Evolutionary conservation across 2,113 vertebrate species (phyloP).

Genomic region (Glareola pratincola): DNA sequence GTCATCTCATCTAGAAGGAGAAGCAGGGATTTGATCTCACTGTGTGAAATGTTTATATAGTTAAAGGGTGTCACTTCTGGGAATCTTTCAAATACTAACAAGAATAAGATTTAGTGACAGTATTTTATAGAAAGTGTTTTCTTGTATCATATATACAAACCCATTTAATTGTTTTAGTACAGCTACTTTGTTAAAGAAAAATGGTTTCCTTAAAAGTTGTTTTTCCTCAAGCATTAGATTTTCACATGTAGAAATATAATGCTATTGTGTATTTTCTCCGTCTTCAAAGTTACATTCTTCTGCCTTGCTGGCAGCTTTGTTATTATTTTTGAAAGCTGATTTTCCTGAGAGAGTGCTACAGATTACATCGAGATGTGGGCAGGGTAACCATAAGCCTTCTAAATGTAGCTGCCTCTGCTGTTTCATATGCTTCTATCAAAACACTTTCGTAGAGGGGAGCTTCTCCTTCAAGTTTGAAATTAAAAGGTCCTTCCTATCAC

Average conservation of each 20-base stretch:
- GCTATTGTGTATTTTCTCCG: not conserved
- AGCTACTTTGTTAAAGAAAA: not conserved
- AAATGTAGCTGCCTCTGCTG: not conserved
- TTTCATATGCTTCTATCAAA: not conserved
- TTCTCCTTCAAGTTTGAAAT: not conserved
- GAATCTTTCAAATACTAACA: not conserved
- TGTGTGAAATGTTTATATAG: not conserved
- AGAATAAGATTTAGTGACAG: not conserved
- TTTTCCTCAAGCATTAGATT: not conserved
- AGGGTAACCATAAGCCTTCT: not conserved
- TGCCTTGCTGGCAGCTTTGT: not conserved
- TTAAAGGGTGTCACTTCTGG: not conserved
- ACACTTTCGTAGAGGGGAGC: not conserved
- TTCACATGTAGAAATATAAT: not conserved
- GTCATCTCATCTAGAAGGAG: not conserved
- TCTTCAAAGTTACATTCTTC: not conserved
- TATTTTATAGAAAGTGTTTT: not conserved
- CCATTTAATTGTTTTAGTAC: not conserved
- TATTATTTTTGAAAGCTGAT: not conserved
- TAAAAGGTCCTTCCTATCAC: not conserved
- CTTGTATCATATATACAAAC: not conserved
- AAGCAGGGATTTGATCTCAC: not conserved
- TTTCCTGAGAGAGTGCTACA: not conserved
- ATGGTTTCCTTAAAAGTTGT: not conserved
- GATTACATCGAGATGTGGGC: not conserved